Base-by-base conservation (phyloP, 2,797 vertebrate genomes). In the Falco cherrug region DNA sequence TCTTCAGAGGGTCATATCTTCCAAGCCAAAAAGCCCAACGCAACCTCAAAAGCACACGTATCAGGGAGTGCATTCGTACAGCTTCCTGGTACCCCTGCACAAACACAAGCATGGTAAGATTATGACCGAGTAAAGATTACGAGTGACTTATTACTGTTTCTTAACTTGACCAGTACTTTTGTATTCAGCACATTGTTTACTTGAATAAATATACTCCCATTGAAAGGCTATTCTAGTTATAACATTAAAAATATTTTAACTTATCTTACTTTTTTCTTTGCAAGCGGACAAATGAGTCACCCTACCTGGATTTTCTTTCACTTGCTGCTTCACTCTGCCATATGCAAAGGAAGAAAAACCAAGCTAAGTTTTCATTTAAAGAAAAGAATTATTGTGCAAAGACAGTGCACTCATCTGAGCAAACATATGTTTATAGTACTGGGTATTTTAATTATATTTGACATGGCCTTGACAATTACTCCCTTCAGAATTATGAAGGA, bases 301-400 rank as follows among this genome's bases (percentile, higher is more conserved):
- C 83, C 96, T 96, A 97, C 83, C 90, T 93, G 74, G 74, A 80
- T 95, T 97, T 95, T 92, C 88, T 70, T 93, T 95, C 88, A 93
- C 86, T 94, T 95, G 73, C 39, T 88, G 94, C 74, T 92, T 95
- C 74, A 80, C n/a, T 96, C 90, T 95, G 90, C 67, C 88, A 90
- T 68, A 75, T 71, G 83, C 90, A 96, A 95, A 95, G 83, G 95
- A 91, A 96, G 69, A 95, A 94, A 95, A 96, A 93, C 87, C 73
- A 95, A 95, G 70, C 95, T 90, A 94, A 82, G 64, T 67, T 97
- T 94, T 83, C 51, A 77, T 77, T 95, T 64, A 48, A 33, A 47
- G 12, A 61, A 94, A 81, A 80, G 5, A 86, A 35, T 69, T 79
- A 29, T 2, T 78, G 73, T 84, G 65, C 50, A 94, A 93, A 93